Conservation (phyloP, 2,797 vertebrate species). For the Peromyscus attwateri region DNA sequence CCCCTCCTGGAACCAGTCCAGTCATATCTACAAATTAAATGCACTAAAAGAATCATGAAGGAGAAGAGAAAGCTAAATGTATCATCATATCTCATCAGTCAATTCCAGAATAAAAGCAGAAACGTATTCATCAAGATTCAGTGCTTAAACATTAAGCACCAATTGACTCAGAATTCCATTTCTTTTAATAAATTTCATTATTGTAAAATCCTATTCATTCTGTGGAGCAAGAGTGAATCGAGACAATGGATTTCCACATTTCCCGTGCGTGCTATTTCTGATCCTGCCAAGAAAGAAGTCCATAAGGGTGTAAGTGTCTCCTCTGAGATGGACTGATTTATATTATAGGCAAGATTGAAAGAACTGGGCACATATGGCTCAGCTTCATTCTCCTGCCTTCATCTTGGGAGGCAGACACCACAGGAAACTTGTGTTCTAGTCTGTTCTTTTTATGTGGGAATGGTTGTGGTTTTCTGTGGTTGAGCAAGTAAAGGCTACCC, state of each 20-base stretch:
- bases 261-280: background rate
- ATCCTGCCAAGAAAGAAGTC: background rate
- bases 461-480: conserved; percentile 12
- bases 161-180: conserved; percentile 16
- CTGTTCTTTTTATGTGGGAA: background rate
- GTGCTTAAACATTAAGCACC: conserved; percentile 55
- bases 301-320: background rate
- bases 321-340: background rate
- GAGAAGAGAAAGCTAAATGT: conserved; percentile 37
- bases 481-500: too few relatives aligned
- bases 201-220: conserved; percentile 67
- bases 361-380: background rate
- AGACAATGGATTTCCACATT: conserved; percentile 39
- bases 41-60: conserved; percentile 61
- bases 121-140: conserved; percentile 24
- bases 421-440: background rate
- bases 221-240: background rate
- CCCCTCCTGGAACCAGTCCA: conserved; percentile 66
- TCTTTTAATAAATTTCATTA: conserved; percentile 72
- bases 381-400: background rate
- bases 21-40: conserved; percentile 73
- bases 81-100: conserved; percentile 35
- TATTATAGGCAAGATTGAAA: background rate
- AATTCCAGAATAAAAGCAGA: conserved; percentile 55
- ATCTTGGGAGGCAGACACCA: background rate